Percentiles rank a stretch among this genome's conserved stretches.
These are phyloP conservation scores for Kryptolebias marmoratus DNA, from an alignment of 2,113 vertebrate genomes.

Conservation along the genomic window DNA sequence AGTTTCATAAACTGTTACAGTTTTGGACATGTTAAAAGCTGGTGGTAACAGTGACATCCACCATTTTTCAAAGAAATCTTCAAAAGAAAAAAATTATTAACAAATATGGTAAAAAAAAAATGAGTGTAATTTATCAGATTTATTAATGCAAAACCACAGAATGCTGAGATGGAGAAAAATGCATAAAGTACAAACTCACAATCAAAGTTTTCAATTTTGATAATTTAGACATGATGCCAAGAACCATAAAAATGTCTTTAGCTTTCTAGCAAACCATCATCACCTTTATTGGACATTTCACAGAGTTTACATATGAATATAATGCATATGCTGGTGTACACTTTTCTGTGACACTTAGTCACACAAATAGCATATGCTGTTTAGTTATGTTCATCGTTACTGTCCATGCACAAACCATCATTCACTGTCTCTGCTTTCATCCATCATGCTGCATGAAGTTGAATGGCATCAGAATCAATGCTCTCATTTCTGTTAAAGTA, in stretches of 20 bases:
- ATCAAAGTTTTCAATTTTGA: not conserved
- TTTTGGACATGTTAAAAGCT: too few species aligned
- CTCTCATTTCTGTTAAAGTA: constrained; percentile 38
- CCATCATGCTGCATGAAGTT: not conserved
- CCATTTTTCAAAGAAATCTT: too few species aligned
- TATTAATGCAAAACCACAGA: not conserved
- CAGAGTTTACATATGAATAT: not conserved
- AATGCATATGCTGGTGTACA: not conserved
- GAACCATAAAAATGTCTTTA: not conserved
- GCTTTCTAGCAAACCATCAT: not conserved
- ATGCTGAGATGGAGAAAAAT: not conserved
- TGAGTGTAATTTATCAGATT: not conserved
- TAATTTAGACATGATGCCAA: too few species aligned
- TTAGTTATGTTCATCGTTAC: not conserved
- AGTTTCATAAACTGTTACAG: too few species aligned
- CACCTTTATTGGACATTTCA: not conserved
- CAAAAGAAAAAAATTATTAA: not conserved
- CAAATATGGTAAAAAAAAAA: not conserved
- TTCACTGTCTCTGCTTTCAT: constrained; percentile 5
- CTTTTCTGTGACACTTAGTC: too few species aligned
- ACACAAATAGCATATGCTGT: too few species aligned
- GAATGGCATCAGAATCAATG: constrained; percentile 40
- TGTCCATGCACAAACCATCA: not conserved
- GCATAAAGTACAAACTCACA: not conserved
- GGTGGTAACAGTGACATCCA: too few species aligned